Conservation (phyloP, 1,140 invertebrate genomes). For the Ips typographus region DNA sequence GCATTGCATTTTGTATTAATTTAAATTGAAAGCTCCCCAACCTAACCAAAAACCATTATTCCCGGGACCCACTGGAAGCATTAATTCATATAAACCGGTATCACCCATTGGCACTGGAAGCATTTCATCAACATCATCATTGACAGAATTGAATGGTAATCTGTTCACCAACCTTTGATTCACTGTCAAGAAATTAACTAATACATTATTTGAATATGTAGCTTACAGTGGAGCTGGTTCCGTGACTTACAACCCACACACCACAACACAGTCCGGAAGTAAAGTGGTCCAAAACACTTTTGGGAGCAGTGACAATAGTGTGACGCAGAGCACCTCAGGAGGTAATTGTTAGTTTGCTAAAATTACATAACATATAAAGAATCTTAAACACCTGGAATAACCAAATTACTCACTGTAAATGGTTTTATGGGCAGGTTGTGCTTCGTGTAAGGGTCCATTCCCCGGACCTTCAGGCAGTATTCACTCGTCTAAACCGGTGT, state of each 20-base stretch:
- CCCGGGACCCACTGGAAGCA: slow-evolving; percentile 41
- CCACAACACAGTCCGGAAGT: not conserved
- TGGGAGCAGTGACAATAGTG: no score
- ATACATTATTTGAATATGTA: not conserved
- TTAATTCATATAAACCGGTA: slow-evolving; percentile 34
- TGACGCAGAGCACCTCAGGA: no score
- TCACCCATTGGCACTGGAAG: not conserved
- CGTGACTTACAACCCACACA: not conserved
- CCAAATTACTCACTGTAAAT: no score
- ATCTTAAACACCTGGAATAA: not conserved
- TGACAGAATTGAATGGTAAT: slow-evolving; percentile 3
- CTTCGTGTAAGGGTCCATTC: slow-evolving; percentile 36
- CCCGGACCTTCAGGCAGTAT: slow-evolving; percentile 42
- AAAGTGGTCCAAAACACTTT: no score
- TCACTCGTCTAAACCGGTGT: slow-evolving; percentile 34
- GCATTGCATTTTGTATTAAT: no score
- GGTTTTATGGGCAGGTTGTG: slow-evolving; percentile 2
- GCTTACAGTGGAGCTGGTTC: slow-evolving; percentile 12
- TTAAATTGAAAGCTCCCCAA: no score
- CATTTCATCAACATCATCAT: not conserved
- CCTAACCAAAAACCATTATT: not conserved
- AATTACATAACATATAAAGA: not conserved
- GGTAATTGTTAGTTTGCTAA: no score
- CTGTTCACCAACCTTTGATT: not conserved
- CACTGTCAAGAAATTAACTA: no score